Percentiles rank a stretch among this genome's conserved stretches.
Conservation (phyloP, 2,113 vertebrate genomes). For the Glaucidium brasilianum region DNA sequence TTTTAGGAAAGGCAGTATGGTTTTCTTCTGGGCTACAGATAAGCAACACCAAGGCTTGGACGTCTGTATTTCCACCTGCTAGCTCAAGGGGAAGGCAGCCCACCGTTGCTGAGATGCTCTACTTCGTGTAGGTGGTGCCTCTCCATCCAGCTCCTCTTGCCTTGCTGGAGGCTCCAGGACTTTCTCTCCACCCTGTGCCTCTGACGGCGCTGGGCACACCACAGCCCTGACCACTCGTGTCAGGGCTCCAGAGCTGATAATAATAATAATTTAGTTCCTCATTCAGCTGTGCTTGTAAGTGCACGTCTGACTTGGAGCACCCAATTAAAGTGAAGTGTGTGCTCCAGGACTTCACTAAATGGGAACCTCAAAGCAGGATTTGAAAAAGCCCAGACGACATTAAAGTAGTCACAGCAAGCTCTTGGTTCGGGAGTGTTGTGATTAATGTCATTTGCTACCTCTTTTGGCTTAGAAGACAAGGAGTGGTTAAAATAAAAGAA, state of each 20-base stretch:
- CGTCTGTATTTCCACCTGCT: background rate
- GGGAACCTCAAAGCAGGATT: background rate
- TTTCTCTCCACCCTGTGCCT: background rate
- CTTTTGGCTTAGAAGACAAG: background rate
- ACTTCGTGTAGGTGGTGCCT: background rate
- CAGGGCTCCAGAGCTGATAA: background rate
- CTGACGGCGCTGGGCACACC: background rate
- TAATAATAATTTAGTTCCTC: background rate
- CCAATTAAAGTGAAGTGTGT: background rate
- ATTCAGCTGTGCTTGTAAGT: background rate
- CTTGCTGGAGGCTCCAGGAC: background rate
- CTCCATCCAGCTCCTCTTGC: background rate
- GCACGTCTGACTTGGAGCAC: background rate
- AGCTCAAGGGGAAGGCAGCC: background rate
- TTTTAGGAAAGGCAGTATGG: background rate
- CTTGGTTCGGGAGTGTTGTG: background rate
- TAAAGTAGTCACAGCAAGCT: background rate
- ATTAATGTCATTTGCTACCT: slow-evolving; percentile 2
- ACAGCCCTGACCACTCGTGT: background rate
- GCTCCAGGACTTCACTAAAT: background rate
- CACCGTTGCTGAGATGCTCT: background rate
- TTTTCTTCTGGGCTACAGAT: background rate
- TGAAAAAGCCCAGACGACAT: background rate
- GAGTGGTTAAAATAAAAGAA: slow-evolving; percentile 29
- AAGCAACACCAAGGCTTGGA: background rate